Evolutionary conservation across 2,113 vertebrate species (phyloP).

Genomic region (Ceuthmochares aereus): DNA sequence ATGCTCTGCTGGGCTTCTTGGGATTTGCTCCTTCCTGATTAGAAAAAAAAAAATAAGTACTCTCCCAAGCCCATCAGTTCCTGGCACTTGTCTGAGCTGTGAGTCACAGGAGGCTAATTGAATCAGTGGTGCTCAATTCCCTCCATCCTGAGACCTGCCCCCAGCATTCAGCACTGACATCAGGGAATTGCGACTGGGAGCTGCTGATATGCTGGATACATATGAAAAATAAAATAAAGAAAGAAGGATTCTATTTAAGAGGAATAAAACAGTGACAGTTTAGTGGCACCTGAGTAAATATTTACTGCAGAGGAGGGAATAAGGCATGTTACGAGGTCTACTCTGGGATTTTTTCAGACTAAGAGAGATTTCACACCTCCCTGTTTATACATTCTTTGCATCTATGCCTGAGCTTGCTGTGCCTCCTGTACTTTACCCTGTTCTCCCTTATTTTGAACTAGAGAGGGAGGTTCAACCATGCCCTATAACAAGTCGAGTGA

Average conservation of each 20-base stretch:
- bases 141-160: not conserved
- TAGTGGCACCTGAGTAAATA: not conserved
- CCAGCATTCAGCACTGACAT: not conserved
- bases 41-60: not conserved
- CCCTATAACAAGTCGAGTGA: not conserved
- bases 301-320: not conserved
- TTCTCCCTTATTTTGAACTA: not conserved
- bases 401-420: not conserved
- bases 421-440: not conserved
- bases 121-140: slow-evolving; percentile 37
- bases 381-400: not conserved
- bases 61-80: slow-evolving; percentile 54
- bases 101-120: slow-evolving; percentile 63
- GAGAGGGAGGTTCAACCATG: not conserved
- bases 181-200: not conserved
- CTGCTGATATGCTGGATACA: not conserved
- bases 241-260: not conserved
- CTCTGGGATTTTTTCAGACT: not conserved
- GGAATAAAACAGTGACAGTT: not conserved
- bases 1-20: slow-evolving; percentile 54
- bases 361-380: not conserved
- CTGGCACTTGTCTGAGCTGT: not conserved
- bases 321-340: not conserved
- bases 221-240: not conserved
- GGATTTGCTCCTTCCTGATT: slow-evolving; percentile 63